Evolutionary conservation across 2,797 vertebrate genomes (phyloP).

Genomic region (Peromyscus nudipes): DNA sequence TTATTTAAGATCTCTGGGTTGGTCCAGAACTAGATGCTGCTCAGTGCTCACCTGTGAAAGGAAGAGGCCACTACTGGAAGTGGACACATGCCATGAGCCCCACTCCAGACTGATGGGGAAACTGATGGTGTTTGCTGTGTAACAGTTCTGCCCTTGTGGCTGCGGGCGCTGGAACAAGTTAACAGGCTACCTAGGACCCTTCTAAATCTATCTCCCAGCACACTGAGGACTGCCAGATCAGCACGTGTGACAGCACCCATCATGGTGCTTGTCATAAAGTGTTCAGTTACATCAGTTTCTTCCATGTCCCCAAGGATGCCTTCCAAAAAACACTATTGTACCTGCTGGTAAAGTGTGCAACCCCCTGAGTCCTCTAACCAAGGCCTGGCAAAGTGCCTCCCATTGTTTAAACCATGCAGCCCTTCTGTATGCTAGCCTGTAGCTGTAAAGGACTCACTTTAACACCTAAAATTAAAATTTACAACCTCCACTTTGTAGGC

Average conservation of each 20-base stretch:
- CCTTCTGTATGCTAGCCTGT: neutral
- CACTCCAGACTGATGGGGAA: neutral
- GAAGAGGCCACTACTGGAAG: neutral
- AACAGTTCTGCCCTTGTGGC: neutral
- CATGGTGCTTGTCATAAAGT: neutral
- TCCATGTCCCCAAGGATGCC: neutral
- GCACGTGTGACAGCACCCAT: neutral
- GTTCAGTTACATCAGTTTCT: neutral
- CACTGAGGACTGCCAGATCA: neutral
- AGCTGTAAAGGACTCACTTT: neutral
- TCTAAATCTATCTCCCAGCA: neutral
- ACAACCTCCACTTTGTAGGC: neutral
- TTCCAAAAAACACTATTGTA: neutral
- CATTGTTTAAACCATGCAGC: neutral
- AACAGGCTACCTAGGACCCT: neutral
- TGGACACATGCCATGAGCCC: neutral
- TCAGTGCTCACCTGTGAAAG: neutral
- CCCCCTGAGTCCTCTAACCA: neutral
- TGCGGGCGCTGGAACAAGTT: neutral
- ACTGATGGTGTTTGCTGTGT: neutral
- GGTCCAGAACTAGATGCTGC: neutral
- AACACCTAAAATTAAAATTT: neutral
- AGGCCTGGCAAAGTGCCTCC: neutral
- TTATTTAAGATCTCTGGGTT: neutral
- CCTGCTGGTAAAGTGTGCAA: neutral